These are phyloP conservation scores for Agrotis clavis DNA, from an alignment of 2,888 invertebrate genomes.

Conservation along the genomic window DNA sequence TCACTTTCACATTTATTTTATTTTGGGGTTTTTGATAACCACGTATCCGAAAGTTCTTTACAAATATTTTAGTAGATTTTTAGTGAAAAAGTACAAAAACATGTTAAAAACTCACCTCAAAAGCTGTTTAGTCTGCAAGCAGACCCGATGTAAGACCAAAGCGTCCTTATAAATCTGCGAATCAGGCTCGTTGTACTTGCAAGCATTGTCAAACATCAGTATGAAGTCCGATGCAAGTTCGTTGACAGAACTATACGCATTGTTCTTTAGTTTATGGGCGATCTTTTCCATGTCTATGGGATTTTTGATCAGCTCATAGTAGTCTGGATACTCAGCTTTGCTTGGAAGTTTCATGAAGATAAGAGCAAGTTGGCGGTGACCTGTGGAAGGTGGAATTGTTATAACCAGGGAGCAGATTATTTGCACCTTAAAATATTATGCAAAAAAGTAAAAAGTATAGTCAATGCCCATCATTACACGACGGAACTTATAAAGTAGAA, in stretches of 20 bases:
- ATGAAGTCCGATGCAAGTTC: conserved; percentile 97
- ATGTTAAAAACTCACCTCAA: conserved; percentile 89
- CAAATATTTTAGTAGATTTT: no score
- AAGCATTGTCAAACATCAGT: conserved; percentile 98
- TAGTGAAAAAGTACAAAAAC: not conserved
- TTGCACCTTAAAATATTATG: no score
- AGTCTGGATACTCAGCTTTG: conserved; percentile 98
- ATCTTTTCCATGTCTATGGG: conserved; percentile 99
- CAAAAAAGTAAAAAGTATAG: no score
- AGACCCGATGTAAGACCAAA: conserved; percentile 96
- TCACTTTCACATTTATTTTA: no score
- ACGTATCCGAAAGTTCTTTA: no score
- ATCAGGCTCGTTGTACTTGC: conserved; percentile 99
- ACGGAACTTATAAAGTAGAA: no score
- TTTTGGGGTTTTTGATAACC: no score
- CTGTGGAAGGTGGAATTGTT: conserved; percentile 80
- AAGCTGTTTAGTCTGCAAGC: conserved; percentile 97
- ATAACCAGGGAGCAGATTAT: no score
- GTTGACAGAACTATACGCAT: conserved; percentile 95
- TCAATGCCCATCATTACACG: no score
- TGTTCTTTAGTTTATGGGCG: conserved; percentile 95
- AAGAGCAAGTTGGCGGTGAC: conserved; percentile 96
- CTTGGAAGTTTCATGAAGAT: conserved; percentile 99
- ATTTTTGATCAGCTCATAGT: conserved; percentile 98
- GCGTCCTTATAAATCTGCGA: conserved; percentile 99